These are phyloP conservation scores for Vespertilio murinus DNA, from an alignment of 2,797 vertebrate species.

Conservation along the genomic window DNA sequence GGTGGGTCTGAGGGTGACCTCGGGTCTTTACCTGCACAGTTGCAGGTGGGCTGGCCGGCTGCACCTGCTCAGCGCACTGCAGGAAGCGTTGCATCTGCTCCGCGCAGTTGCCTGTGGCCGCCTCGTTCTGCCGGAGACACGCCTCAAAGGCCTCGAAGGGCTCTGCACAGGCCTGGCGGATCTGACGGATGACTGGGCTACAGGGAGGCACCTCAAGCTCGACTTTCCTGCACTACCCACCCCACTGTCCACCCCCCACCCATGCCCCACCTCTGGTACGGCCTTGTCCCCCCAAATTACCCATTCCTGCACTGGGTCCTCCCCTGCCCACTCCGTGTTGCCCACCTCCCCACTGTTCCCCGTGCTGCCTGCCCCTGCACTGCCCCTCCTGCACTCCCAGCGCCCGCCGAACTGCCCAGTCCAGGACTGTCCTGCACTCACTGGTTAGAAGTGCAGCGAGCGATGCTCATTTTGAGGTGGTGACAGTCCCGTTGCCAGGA, in stretches of 20 bases:
- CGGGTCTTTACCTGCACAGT: conserved; percentile 40
- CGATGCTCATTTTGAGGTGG: conserved; percentile 90
- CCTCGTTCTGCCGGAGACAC: conserved; percentile 90
- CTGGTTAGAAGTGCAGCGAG: conserved; percentile 93
- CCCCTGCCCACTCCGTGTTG: no score
- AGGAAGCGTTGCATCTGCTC: conserved; percentile 89
- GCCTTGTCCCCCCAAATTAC: no score
- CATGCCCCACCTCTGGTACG: no score
- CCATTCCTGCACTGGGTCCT: no score
- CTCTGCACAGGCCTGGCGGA: conserved; percentile 88
- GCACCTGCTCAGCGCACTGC: background rate
- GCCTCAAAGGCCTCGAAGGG: conserved; percentile 92
- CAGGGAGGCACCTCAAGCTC: background rate
- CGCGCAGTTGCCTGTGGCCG: conserved; percentile 85
- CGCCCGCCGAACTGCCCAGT: background rate
- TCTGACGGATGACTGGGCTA: conserved; percentile 94
- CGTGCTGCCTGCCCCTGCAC: no score
- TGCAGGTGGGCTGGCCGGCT: background rate
- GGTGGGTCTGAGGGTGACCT: background rate
- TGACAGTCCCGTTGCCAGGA: conserved; percentile 93
- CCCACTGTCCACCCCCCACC: no score
- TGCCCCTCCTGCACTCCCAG: background rate
- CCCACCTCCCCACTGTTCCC: no score
- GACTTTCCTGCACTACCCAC: no score
- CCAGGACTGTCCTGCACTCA: conserved; percentile 77